Evolutionary conservation across 2,797 vertebrate genomes (phyloP).

Genomic region (Karalla daura): DNA sequence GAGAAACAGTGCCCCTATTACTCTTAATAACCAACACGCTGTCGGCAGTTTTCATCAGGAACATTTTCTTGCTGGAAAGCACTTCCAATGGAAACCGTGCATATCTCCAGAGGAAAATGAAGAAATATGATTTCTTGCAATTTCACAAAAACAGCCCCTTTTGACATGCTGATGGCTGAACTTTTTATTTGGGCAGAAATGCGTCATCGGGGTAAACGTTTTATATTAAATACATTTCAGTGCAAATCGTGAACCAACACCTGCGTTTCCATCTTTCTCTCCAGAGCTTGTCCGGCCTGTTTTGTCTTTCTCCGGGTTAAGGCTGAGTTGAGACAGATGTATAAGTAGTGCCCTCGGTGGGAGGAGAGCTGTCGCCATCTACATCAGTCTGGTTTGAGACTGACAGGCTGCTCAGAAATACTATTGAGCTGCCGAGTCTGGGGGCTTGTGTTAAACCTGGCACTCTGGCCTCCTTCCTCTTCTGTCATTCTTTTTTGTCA

Average conservation of each 20-base stretch:
- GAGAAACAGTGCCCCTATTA: not conserved
- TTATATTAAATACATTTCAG: slow-evolving; percentile 24
- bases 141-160: not conserved
- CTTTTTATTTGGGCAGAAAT: slow-evolving; percentile 14
- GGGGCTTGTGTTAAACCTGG: slow-evolving; percentile 44
- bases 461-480: slow-evolving; percentile 35
- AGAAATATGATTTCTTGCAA: slow-evolving; percentile 13
- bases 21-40: slow-evolving; percentile 8
- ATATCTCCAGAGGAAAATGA: slow-evolving; percentile 5
- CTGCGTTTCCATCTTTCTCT: slow-evolving; percentile 23
- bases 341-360: slow-evolving; percentile 36
- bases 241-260: slow-evolving; percentile 19
- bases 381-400: slow-evolving; percentile 23
- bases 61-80: slow-evolving; percentile 8
- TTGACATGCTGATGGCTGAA: slow-evolving; percentile 4
- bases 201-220: slow-evolving; percentile 25
- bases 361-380: slow-evolving; percentile 47
- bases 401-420: slow-evolving; percentile 42
- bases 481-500: slow-evolving; percentile 43
- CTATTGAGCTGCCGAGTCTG: slow-evolving; percentile 23
- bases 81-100: slow-evolving; percentile 11
- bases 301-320: slow-evolving; percentile 28
- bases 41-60: slow-evolving; percentile 22
- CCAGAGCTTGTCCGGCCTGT: slow-evolving; percentile 16
- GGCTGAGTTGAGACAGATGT: slow-evolving; percentile 27